Conservation (phyloP, 2,888 invertebrate genomes). For the Andrena trimmerana region DNA sequence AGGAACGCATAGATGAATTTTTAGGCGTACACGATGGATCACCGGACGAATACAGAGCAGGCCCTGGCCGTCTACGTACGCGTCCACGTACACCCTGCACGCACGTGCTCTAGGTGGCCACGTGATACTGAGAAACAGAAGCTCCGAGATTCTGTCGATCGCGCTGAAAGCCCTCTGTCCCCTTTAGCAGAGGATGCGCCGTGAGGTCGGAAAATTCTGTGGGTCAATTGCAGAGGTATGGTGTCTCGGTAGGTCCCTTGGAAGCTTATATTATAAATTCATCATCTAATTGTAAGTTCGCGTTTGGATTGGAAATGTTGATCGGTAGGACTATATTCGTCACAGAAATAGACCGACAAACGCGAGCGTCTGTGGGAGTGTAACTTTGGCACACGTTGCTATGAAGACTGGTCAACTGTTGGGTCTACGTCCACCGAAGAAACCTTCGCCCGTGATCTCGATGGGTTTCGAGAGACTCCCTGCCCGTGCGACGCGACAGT, state of each 20-base stretch:
- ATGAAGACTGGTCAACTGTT: not conserved
- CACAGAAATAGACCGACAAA: too few species aligned
- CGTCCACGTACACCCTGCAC: slow-evolving; percentile 33
- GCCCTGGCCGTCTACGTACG: slow-evolving; percentile 22
- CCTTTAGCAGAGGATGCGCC: not conserved
- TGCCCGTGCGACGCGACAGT: not conserved
- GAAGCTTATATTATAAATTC: too few species aligned
- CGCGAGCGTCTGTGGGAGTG: slow-evolving; percentile 3
- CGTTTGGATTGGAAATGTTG: too few species aligned
- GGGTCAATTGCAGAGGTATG: too few species aligned
- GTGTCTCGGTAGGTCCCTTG: too few species aligned
- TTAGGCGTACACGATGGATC: slow-evolving; percentile 74
- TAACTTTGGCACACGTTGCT: slow-evolving; percentile 56
- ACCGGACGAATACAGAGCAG: slow-evolving; percentile 74
- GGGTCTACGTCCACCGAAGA: not conserved
- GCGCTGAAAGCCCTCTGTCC: not conserved
- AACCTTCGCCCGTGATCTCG: not conserved
- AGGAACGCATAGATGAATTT: slow-evolving; percentile 74
- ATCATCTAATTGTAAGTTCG: too few species aligned
- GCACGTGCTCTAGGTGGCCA: slow-evolving; percentile 55
- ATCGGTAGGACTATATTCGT: too few species aligned
- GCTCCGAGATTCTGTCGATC: not conserved
- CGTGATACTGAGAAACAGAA: slow-evolving; percentile 68
- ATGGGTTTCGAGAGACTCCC: not conserved
- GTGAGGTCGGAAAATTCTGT: too few species aligned